Evolutionary conservation across 2,797 vertebrate genomes (phyloP).

Genomic region (Silurus lanzhouensis): DNA sequence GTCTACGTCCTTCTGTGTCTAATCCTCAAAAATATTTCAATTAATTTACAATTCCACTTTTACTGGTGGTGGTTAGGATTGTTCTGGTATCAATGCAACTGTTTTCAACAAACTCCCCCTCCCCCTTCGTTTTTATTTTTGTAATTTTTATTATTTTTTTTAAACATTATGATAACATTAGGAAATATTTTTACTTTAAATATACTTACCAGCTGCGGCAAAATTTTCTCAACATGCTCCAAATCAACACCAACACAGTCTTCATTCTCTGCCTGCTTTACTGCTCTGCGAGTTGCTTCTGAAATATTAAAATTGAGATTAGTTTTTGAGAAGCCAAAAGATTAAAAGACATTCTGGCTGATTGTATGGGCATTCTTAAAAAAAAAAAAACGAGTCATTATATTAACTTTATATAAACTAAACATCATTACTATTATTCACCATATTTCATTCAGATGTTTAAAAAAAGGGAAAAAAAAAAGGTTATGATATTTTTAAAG

Average conservation of each 20-base stretch:
- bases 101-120: too few species aligned
- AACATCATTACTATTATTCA: background rate
- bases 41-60: too few species aligned
- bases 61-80: too few species aligned
- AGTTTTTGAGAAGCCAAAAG: too few species aligned
- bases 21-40: too few species aligned
- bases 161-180: too few species aligned
- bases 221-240: conserved; percentile 80
- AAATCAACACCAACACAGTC: conserved; percentile 73
- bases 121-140: too few species aligned
- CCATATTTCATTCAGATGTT: background rate
- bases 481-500: too few species aligned
- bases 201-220: conserved; percentile 73
- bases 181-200: background rate
- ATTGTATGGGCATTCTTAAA: background rate
- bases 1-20: too few species aligned
- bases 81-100: too few species aligned
- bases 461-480: too few species aligned
- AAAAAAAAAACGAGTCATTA: background rate
- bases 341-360: background rate
- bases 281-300: conserved; percentile 75
- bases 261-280: conserved; percentile 75
- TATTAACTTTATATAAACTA: background rate
- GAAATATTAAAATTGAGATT: background rate
- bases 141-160: too few species aligned